phyloP scores from a whole-genome alignment of 2,797 vertebrate species.

The Schizothorax lantsangensis region DNA sequence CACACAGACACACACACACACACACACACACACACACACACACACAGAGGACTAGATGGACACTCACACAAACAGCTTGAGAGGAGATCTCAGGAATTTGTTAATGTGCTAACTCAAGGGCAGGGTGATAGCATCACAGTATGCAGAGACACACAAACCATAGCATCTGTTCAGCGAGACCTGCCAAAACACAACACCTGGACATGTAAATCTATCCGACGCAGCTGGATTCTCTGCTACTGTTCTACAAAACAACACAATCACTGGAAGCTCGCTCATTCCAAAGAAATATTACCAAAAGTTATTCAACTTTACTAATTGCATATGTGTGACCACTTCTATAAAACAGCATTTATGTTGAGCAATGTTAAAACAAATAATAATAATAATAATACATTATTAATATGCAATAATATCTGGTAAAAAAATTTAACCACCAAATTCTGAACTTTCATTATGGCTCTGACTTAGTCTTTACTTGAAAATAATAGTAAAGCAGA shows the following conservation, averaged over 20 bases:
- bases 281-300: not conserved
- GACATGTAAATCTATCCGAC: slow-evolving; percentile 21
- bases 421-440: not conserved
- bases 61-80: slow-evolving; percentile 25
- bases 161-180: slow-evolving; percentile 18
- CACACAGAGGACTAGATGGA: slow-evolving; percentile 4
- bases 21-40: not conserved
- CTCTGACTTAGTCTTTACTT: not conserved
- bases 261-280: not conserved
- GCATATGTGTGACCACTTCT: not conserved
- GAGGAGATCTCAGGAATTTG: slow-evolving; percentile 11
- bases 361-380: not conserved
- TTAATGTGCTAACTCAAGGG: slow-evolving; percentile 15
- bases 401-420: not conserved
- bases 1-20: not conserved
- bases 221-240: slow-evolving; percentile 15
- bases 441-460: not conserved
- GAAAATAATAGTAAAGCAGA: not conserved
- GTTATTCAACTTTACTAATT: not conserved
- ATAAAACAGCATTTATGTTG: not conserved
- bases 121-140: slow-evolving; percentile 24
- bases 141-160: slow-evolving; percentile 25
- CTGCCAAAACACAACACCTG: slow-evolving; percentile 42
- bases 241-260: slow-evolving; percentile 26
- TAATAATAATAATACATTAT: not conserved